Evolutionary conservation across 1,140 invertebrate genomes (phyloP), one percentile per base, ranked within the genome.

Genomic region (Elymnias hypermnestra): DNA sequence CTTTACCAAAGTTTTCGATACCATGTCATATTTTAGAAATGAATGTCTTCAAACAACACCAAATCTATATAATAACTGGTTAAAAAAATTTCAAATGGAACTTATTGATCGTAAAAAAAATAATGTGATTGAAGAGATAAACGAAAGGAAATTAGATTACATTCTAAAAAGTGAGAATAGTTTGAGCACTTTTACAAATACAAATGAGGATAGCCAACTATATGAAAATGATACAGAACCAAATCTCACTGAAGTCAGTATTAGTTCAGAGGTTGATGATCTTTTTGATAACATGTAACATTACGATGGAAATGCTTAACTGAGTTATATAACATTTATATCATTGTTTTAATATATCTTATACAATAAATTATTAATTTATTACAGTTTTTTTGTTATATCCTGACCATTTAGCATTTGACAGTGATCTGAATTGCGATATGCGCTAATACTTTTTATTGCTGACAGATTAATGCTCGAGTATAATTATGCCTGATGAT

Each of bases 281-380:
- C 59, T 86, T 31, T 87, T 86, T 72, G 77, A 81, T 73, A 72
- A 49, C 29, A 51, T 83, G 62, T 81, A 66, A 61, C n/a, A n/a
- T n/a, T n/a, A n/a, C n/a, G n/a, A n/a, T n/a, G n/a, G n/a, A n/a
- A n/a, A n/a, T n/a, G n/a, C n/a, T n/a, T n/a, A n/a, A n/a, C n/a
- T n/a, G n/a, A n/a, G n/a, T n/a, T n/a, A n/a, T n/a, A n/a, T n/a
- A n/a, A n/a, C n/a, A n/a, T n/a, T n/a, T n/a, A n/a, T n/a, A n/a
- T n/a, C n/a, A n/a, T n/a, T n/a, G n/a, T n/a, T n/a, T n/a, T n/a
- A n/a, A n/a, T n/a, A n/a, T n/a, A n/a, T n/a, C n/a, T n/a, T n/a
- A n/a, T n/a, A n/a, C n/a, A n/a, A n/a, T n/a, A n/a, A n/a, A n/a
- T n/a, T n/a, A n/a, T n/a, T n/a, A n/a, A n/a, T n/a, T n/a, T n/a